Conservation (phyloP, 2,888 invertebrate species). For the Antitype chi region DNA sequence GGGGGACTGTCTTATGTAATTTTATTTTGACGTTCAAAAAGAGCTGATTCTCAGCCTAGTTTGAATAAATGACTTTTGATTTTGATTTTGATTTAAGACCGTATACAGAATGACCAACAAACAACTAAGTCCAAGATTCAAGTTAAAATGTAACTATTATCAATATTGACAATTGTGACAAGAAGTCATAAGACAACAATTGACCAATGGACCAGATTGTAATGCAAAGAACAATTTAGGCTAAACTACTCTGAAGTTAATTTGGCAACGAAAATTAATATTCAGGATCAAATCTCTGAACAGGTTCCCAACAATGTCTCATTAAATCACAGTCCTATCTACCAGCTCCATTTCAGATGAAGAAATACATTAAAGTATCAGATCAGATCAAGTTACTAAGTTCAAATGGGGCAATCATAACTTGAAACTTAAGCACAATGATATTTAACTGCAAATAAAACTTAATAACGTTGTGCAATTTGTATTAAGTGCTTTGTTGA, state of each 20-base stretch:
- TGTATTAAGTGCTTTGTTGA: constrained; percentile 70
- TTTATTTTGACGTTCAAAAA: too few species aligned
- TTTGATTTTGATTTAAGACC: too few species aligned
- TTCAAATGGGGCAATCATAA: constrained; percentile 63
- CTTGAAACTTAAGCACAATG: constrained; percentile 60
- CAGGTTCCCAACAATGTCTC: constrained; percentile 55
- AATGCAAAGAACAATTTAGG: constrained; percentile 25
- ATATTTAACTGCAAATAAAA: constrained; percentile 65
- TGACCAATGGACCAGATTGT: constrained; percentile 21
- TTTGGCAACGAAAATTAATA: constrained; percentile 39
- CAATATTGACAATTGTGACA: constrained; percentile 14
- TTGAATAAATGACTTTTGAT: too few species aligned
- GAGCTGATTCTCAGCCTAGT: too few species aligned
- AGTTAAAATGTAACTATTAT: constrained; percentile 12
- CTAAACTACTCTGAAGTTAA: constrained; percentile 26
- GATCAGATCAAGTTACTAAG: constrained; percentile 54
- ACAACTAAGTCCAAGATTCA: too few species aligned
- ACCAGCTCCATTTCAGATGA: constrained; percentile 49
- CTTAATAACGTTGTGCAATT: constrained; percentile 65
- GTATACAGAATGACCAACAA: neutral
- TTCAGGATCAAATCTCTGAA: constrained; percentile 55
- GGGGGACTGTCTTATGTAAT: too few species aligned
- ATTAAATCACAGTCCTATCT: constrained; percentile 51
- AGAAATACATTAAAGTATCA: constrained; percentile 61
- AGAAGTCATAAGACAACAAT: constrained; percentile 20